These are phyloP conservation scores for Onychomys leucogaster DNA, from an alignment of 2,797 vertebrate species.

Conservation along the genomic window DNA sequence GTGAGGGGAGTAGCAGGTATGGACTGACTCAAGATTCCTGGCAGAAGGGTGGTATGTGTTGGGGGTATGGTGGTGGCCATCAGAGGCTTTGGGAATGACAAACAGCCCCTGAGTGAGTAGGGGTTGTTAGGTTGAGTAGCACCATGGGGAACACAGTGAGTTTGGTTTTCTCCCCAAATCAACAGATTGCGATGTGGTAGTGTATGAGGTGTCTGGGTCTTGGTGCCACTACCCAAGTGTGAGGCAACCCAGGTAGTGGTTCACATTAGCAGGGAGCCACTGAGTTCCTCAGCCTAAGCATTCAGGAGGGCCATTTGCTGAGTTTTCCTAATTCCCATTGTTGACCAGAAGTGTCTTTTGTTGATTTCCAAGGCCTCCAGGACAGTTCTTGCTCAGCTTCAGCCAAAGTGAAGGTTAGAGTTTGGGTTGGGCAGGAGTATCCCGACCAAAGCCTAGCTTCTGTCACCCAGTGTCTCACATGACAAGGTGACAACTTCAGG, in stretches of 20 bases:
- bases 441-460: too few species aligned
- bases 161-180: too few species aligned
- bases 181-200: background rate
- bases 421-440: background rate
- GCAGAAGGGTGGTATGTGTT: too few species aligned
- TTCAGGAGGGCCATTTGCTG: background rate
- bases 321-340: background rate
- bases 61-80: background rate
- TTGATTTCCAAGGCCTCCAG: rapidly evolving
- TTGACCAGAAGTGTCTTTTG: background rate
- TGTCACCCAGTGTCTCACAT: too few species aligned
- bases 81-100: background rate
- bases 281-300: background rate
- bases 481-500: background rate
- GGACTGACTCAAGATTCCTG: background rate
- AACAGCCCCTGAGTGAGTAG: too few species aligned
- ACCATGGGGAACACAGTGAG: too few species aligned
- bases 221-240: background rate
- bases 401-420: background rate
- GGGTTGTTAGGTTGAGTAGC: too few species aligned
- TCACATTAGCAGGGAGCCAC: background rate
- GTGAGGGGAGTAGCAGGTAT: rapidly evolving
- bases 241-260: background rate
- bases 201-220: background rate
- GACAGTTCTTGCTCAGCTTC: background rate